A percentile compares a stretch with the other conserved stretches of the same genome.
Conservation (phyloP, 2,797 vertebrate species). For the Premnoplex brunnescens region DNA sequence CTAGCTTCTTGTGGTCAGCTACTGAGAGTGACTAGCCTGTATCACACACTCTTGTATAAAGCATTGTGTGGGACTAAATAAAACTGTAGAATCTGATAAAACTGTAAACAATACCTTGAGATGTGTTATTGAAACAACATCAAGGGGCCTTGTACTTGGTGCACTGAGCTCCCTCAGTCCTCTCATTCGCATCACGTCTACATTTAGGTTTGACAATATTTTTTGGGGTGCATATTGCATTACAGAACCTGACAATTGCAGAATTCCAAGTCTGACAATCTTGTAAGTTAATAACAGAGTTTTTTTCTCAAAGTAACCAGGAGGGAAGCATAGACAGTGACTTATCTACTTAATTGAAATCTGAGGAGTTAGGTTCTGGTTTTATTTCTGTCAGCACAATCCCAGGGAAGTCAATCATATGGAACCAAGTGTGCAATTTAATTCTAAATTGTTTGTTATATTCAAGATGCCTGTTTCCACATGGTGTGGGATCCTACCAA, state of each 20-base stretch:
- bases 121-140: background rate
- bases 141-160: background rate
- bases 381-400: conserved; percentile 44
- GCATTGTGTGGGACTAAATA: background rate
- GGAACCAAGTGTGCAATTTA: conserved; percentile 39
- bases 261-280: background rate
- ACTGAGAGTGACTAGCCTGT: background rate
- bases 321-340: conserved; percentile 25
- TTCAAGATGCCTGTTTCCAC: background rate
- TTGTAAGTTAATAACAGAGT: conserved; percentile 11
- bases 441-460: conserved; percentile 31
- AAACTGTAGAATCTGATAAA: background rate
- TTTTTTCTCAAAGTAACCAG: conserved; percentile 1
- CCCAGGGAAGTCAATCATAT: conserved; percentile 38
- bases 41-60: background rate
- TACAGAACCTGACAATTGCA: background rate
- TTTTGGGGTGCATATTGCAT: background rate
- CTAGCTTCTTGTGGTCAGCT: background rate
- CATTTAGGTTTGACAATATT: background rate
- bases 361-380: conserved; percentile 12
- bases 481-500: background rate
- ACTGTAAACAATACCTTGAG: background rate
- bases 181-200: background rate
- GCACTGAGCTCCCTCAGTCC: background rate
- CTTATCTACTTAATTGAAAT: conserved; percentile 37